Conservation (phyloP, 1,140 invertebrate species). For the Drosophila cardini region DNA sequence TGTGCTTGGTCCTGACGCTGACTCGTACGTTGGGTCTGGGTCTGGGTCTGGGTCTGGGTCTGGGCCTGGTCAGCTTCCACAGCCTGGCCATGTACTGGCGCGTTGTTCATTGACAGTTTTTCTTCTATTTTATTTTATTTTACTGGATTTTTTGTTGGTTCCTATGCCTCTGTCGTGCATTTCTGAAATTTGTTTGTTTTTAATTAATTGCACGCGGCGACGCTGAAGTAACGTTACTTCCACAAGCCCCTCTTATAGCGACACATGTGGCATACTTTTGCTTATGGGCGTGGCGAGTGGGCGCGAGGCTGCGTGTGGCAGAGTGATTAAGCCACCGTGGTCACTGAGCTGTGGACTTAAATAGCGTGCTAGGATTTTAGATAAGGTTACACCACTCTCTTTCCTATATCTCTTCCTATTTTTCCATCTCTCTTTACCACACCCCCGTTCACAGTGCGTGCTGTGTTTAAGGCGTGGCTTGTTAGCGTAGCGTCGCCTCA, state of each 20-base stretch:
- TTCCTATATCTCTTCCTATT: not conserved
- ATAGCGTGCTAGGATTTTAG: slow-evolving; percentile 75
- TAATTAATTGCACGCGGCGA: slow-evolving; percentile 84
- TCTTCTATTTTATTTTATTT: not conserved
- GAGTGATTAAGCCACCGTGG: slow-evolving; percentile 71
- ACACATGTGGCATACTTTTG: slow-evolving; percentile 44
- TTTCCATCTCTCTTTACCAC: not conserved
- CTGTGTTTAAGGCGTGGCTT: slow-evolving; percentile 49
- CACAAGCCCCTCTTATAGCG: not conserved
- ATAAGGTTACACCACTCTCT: slow-evolving; percentile 28
- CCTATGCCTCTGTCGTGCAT: slow-evolving; percentile 64
- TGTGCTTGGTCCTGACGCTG: slow-evolving; percentile 23
- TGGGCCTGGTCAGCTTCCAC: slow-evolving; percentile 3
- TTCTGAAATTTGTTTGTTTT: slow-evolving; percentile 84
- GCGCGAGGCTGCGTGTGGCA: slow-evolving; percentile 59
- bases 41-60: not conserved
- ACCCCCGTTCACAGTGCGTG: slow-evolving; percentile 4
- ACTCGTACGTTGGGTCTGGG: slow-evolving; percentile 22
- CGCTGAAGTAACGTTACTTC: slow-evolving; percentile 30
- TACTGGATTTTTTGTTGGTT: not conserved
- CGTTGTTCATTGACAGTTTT: slow-evolving; percentile 81
- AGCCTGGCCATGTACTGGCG: slow-evolving; percentile 12
- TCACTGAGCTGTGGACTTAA: slow-evolving; percentile 40
- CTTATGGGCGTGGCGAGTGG: slow-evolving; percentile 24
- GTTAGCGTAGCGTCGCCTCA: slow-evolving; percentile 50